Base-by-base conservation (phyloP, 2,113 vertebrate species). In the Bos indicus region DNA sequence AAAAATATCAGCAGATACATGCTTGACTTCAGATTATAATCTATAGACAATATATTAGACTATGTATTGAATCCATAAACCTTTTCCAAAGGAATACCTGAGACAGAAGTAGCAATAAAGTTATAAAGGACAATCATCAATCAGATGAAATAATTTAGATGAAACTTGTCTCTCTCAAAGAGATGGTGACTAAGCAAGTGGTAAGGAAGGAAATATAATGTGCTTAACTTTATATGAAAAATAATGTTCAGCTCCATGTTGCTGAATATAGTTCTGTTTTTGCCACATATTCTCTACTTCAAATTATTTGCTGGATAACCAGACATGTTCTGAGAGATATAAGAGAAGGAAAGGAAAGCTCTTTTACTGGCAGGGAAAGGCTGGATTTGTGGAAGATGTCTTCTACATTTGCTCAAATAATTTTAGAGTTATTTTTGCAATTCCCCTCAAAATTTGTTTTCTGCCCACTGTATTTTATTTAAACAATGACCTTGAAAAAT, bases 41-140 rank as follows among this genome's bases (percentile, higher is more conserved):
- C 64, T 71, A 71, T 40, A 71, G 67, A 71, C 19, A 23, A 40
- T 71, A 23, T 11, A 36, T 71, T 36, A 71, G 67, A 6, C 67
- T 71, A 36, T 71, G 67, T 71, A 71, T 71, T 71, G 67, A 40
- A 71, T 71, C n/a, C 67, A 71, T 71, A 71, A 71, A 71, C n/a
- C 2, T 11, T 71, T 67, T 71, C 67, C 67, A 71, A 71, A 71
- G 67, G n/a, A 71, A 71, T 71, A 40, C 19, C 67, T 23, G 67
- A 71, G 67, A 23, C n/a, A 71, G 67, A 36, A 23, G 10, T 40
- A 71, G n/a, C 67, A 40, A 71, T 71, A 23, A 40, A 71, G 2
- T 71, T 71, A 71, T 40, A 71, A 40, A 71, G 9, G n/a, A 40
- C 9, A 71, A 6, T 71, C n/a, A 23, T 71, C 67, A 71, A 71